phyloP scores from a whole-genome alignment of 2,797 vertebrate genomes.

The Sarcoramphus papa region DNA sequence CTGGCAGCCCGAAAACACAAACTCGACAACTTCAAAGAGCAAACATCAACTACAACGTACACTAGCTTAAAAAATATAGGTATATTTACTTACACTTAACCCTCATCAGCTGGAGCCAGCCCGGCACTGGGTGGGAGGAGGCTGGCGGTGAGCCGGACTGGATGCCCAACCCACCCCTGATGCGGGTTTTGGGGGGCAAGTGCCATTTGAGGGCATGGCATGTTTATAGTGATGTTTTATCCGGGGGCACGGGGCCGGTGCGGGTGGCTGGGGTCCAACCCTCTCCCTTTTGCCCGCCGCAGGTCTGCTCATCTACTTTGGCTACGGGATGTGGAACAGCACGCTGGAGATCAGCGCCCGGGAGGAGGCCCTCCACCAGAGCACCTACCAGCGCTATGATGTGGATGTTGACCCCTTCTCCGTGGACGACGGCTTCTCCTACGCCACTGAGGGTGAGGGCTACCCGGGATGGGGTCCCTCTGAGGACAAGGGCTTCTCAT shows the following conservation, averaged over 20 bases:
- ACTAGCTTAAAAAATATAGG: not conserved
- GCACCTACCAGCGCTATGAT: conserved; percentile 92
- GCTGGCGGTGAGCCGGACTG: not conserved
- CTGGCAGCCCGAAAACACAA: not conserved
- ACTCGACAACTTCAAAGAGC: not conserved
- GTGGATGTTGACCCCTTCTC: conserved; percentile 87
- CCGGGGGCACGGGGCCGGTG: fast-evolving
- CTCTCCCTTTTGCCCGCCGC: not conserved
- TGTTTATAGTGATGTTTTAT: not conserved
- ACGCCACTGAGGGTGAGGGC: conserved; percentile 70
- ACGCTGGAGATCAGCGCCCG: conserved; percentile 87
- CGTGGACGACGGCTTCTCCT: conserved; percentile 73
- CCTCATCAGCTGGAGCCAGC: not conserved
- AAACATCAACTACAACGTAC: not conserved
- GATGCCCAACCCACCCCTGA: not conserved
- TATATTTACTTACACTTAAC: not conserved
- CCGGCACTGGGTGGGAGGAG: fast-evolving
- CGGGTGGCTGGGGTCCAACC: fast-evolving
- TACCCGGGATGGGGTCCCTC: conserved; percentile 83
- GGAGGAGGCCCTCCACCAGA: conserved; percentile 88
- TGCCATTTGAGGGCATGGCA: not conserved
- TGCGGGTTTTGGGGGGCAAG: not conserved
- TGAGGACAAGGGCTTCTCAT: conserved; percentile 80
- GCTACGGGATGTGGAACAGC: conserved; percentile 97
- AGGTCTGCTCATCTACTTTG: conserved; percentile 93